Base-by-base conservation (phyloP, 2,888 invertebrate species). In the Syritta pipiens region DNA sequence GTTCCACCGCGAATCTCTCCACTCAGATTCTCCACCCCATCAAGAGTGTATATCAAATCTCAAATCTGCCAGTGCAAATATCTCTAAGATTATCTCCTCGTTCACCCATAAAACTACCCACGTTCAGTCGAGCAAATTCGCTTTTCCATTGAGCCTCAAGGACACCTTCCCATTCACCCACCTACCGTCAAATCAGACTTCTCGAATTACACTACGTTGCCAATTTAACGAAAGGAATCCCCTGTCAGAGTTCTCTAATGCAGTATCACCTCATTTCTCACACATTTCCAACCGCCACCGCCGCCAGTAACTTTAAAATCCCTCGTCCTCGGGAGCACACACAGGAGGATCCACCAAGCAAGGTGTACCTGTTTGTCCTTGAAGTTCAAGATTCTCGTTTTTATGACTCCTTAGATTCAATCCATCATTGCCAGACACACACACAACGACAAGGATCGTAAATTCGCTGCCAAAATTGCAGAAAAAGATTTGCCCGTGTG, bases 381-480 rank as follows among this genome's bases (percentile, higher is more conserved):
- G 48, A 26, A 48, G 37, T 46, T 48, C 19, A 14, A 7, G 14
- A 62, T 62, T 32, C 32, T n/a, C 48, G 26, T 55, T 62, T 75
- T 49, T 63, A 60, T 60, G 40, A 60, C 32, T 76, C 49, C 69
- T 69, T 63, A 49, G 40, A 69, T 57, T 69, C 76, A 76, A 62
- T 69, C 49, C 63, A 57, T 76, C 76, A 76, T 42, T 37, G 35
- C 62, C 26, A 57, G 32, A 76, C 37, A 55, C 42, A 12, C 12
- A 32, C 17, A n/a, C 44, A n/a, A 46, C 42, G 17, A 62, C 40
- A 60, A 32, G 40, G 67, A 51, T 69, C 69, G 76, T 76, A 76
- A 76, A 76, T 57, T 69, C 44, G 42, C 14, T 67, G 40, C 28
- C 62, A 51, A 76, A 76, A 76, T 57, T 69, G 69, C 62, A 76